Conservation (phyloP, 2,888 invertebrate species). For the Emmelina monodactyla region DNA sequence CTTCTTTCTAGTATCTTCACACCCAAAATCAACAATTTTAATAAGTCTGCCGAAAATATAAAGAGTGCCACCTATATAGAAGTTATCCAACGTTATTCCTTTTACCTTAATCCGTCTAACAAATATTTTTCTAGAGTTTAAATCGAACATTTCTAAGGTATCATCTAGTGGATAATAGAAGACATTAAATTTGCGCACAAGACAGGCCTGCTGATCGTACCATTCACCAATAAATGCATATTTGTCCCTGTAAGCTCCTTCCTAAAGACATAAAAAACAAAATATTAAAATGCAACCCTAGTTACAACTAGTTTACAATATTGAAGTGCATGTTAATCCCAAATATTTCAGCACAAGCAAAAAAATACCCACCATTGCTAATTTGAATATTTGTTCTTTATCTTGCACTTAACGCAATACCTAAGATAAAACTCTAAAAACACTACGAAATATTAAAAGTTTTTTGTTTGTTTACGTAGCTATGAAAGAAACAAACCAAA, state of each 20-base stretch:
- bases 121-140: slow-evolving; percentile 70
- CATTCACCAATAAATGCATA: slow-evolving; percentile 81
- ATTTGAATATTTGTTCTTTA: too few species aligned
- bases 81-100: slow-evolving; percentile 69
- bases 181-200: slow-evolving; percentile 77
- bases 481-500: too few species aligned
- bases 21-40: slow-evolving; percentile 76
- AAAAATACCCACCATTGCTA: too few species aligned
- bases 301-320: neutral
- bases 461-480: too few species aligned
- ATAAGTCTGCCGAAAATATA: slow-evolving; percentile 78
- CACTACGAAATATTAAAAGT: too few species aligned
- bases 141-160: slow-evolving; percentile 81
- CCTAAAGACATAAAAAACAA: too few species aligned
- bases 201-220: slow-evolving; percentile 82
- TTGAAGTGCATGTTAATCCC: neutral
- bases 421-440: too few species aligned
- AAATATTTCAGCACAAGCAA: too few species aligned
- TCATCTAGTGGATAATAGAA: slow-evolving; percentile 80
- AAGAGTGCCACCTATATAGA: slow-evolving; percentile 77
- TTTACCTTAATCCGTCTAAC: slow-evolving; percentile 74
- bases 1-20: slow-evolving; percentile 70
- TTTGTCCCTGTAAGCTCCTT: slow-evolving; percentile 60
- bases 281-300: too few species aligned
- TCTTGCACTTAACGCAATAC: too few species aligned